Evolutionary conservation across 1,140 invertebrate species (phyloP), one percentile per base, ranked within the genome.

Genomic region (Trialeurodes vaporariorum): DNA sequence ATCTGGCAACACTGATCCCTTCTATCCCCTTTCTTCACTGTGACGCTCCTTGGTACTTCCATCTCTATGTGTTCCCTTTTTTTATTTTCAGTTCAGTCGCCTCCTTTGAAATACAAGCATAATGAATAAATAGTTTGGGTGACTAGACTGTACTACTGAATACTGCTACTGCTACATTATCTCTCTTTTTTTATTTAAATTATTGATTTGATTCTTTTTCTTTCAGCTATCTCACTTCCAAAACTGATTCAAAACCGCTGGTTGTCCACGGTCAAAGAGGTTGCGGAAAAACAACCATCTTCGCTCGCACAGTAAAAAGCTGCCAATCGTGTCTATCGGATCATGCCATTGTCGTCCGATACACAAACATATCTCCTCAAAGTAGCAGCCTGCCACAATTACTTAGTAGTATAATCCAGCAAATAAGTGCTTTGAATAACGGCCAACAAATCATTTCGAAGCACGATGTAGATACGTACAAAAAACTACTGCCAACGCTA

Each of bases 201-300:
- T 17, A 2, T 34, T 2, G 21, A 40, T 64, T n/a, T 2, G n/a
- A 64, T 25, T 59, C 65, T 65, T 65, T 65, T 67, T 68, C 61
- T 74, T 77, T 23, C 73, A 86, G 85, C n/a, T 91, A 92, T 73
- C 78, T 91, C 9, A 81, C 80, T 1, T 83, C 85, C 58, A 81
- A 82, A 49, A 82, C 77, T n/a, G 76, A 81, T 0, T 72, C 76
- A 9, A 66, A 72, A 49, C 89, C 89, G 0, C 77, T 93, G 64
- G 82, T 92, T 17, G 75, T 94, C n/a, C 84, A 88, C 69, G 92
- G 91, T 0, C 83, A 85, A 27, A 81, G 84, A 13, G 92, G 91
- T 23, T 88, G 87, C 77, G 92, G 92, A 0, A 93, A 93, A 78
- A 90, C 87, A 1, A 87, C 88, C 2, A 77, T 93, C 2, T 79